phyloP scores from a whole-genome alignment of 1,140 invertebrate genomes.

The Homalodisca vitripennis region DNA sequence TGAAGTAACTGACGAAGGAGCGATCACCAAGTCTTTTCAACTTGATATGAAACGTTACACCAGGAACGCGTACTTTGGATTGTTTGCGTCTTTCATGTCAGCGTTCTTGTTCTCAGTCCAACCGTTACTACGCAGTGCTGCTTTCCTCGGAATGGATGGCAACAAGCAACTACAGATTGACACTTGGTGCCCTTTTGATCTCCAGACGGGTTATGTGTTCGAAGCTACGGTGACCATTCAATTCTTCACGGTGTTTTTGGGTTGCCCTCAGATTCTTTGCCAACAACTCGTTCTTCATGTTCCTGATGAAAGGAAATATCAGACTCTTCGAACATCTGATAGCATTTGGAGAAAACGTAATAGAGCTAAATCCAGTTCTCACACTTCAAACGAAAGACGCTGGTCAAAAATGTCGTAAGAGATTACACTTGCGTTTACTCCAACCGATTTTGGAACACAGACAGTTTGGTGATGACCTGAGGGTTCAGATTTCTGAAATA shows the following conservation, averaged over 20 bases:
- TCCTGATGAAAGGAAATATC: neutral
- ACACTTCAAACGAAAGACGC: too few species aligned
- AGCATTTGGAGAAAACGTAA: neutral
- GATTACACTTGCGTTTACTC: too few species aligned
- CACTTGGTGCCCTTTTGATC: slow-evolving; percentile 10
- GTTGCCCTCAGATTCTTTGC: slow-evolving; percentile 15
- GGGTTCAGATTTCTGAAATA: too few species aligned
- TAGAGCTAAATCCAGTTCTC: too few species aligned
- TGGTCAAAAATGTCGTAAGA: too few species aligned
- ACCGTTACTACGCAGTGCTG: neutral
- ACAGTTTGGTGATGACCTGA: too few species aligned
- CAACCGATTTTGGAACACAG: too few species aligned
- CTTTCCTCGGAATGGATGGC: neutral
- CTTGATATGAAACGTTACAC: neutral
- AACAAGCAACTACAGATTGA: slow-evolving; percentile 3
- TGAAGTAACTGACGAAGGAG: neutral
- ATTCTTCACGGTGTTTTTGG: slow-evolving; percentile 15
- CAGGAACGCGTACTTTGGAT: neutral
- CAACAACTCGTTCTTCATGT: slow-evolving; percentile 6
- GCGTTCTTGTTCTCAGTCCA: slow-evolving; percentile 14
- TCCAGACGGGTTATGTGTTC: neutral
- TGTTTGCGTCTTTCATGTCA: slow-evolving; percentile 1
- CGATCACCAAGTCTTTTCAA: neutral
- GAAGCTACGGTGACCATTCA: slow-evolving; percentile 1
- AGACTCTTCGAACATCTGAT: neutral